Evolutionary conservation across 1,140 invertebrate genomes (phyloP), one percentile per base, ranked within the genome.

Genomic region (Thalassaphorura encarpata): DNA sequence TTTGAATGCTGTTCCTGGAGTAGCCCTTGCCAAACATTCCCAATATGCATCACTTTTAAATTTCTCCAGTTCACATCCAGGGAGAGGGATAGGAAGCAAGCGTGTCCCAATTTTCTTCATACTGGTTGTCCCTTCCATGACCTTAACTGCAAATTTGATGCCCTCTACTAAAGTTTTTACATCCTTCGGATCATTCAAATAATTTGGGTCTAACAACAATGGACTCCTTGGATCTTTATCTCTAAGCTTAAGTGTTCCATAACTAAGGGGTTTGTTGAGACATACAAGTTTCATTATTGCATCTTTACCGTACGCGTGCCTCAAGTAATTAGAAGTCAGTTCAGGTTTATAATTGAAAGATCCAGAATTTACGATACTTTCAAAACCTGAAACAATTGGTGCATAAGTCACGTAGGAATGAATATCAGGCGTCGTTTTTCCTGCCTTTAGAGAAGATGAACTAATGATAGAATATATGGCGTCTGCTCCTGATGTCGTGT

Each of bases 41-140:
- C 87, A 82, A 65, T 89, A 92, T 4, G 77, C 77, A 58, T 90
- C 87, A 2, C 80, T 81, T 66, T 88, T 87, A 59, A 76, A 75
- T 3, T 4, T n/a, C 19, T 78, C 73, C 36, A 84, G 76, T 54
- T 77, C 80, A 67, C 88, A 92, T n/a, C 85, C 87, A 0, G 86
- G 85, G 56, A 88, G 69, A 2, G 84, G 82, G 3, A 79, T 77
- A 23, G 52, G 57, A 29, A 59, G 39, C n/a, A 59, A 43, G 28
- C 42, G 39, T n/a, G 39, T 52, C 11, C 52, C 43, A 24, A 59
- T 54, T 24, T 54, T 47, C 33, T 41, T 48, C 15, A 59, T 45
- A 16, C 43, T 18, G 15, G 39, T 52, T 15, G 57, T 54, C 19
- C 46, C 46, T 24, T 59, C 57, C 8, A 59, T 46, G 6, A 54